Evolutionary conservation across 1,140 invertebrate genomes (phyloP).

Genomic region (Drosophila saltans): DNA sequence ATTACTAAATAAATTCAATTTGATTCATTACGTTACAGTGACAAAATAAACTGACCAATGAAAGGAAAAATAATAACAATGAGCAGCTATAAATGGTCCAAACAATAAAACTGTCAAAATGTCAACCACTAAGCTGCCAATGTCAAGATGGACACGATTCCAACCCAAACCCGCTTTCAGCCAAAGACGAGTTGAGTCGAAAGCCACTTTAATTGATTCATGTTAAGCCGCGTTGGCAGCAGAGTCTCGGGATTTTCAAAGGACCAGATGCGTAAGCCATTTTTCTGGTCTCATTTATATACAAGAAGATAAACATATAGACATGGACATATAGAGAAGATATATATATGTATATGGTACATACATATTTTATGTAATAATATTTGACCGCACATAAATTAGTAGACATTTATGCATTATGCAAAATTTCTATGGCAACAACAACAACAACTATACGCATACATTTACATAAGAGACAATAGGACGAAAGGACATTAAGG

Average conservation of each 20-base stretch:
- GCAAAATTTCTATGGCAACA: conserved; percentile 44
- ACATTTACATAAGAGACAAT: conserved; percentile 3
- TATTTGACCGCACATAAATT: conserved; percentile 45
- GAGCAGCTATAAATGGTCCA: conserved; percentile 45
- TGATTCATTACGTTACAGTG: neutral
- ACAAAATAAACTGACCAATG: conserved; percentile 21
- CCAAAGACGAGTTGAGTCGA: conserved; percentile 31
- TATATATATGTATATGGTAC: neutral
- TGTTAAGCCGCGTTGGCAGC: conserved; percentile 54
- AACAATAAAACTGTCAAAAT: conserved; percentile 76
- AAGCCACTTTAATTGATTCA: conserved; percentile 72
- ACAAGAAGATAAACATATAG: conserved; percentile 19
- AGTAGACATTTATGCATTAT: conserved; percentile 40
- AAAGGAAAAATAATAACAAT: conserved; percentile 19
- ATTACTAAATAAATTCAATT: conserved; percentile 10
- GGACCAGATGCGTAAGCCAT: conserved; percentile 28
- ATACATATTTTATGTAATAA: conserved; percentile 46
- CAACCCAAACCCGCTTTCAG: conserved; percentile 17
- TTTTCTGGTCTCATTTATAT: conserved; percentile 11
- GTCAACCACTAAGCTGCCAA: conserved; percentile 71
- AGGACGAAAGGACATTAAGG: neutral
- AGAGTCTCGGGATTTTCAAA: conserved; percentile 31
- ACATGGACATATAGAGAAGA: neutral
- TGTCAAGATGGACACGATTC: conserved; percentile 27
- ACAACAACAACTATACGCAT: conserved; percentile 12